These are phyloP conservation scores for Dryomyza anilis DNA, from an alignment of 2,888 invertebrate genomes.

Conservation along the genomic window DNA sequence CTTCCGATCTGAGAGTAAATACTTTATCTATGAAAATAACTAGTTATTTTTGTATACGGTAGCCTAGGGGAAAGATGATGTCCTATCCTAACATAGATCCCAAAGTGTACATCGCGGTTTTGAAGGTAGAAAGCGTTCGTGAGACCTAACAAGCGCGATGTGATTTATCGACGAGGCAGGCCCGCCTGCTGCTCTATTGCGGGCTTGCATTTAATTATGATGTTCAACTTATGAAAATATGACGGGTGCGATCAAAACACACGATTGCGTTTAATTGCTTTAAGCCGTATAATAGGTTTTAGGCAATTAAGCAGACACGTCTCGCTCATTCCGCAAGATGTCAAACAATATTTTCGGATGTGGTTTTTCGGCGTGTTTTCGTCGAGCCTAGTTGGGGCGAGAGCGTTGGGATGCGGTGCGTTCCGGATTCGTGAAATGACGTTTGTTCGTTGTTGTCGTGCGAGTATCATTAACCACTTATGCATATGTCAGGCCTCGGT, in stretches of 20 bases:
- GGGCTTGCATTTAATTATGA: constrained; percentile 4
- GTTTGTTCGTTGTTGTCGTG: not conserved
- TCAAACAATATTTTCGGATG: not conserved
- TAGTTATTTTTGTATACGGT: no score
- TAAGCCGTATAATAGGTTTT: not conserved
- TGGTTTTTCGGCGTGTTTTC: not conserved
- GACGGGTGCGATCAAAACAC: constrained; percentile 23
- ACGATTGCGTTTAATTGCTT: not conserved
- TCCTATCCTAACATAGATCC: no score
- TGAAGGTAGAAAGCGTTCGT: not conserved
- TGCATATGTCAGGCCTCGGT: constrained; percentile 35
- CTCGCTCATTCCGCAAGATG: constrained; percentile 8
- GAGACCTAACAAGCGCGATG: not conserved
- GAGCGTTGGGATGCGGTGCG: not conserved
- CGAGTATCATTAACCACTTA: constrained; percentile 33
- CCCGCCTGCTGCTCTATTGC: not conserved
- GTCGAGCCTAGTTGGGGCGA: no score
- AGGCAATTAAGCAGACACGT: constrained; percentile 19
- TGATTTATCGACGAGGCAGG: not conserved
- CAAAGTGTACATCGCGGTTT: constrained; percentile 8
- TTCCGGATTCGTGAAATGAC: not conserved
- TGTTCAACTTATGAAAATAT: constrained; percentile 10
- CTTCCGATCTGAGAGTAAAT: no score
- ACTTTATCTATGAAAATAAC: no score
- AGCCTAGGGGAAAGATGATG: no score